Evolutionary conservation across 2,888 invertebrate genomes (phyloP), one percentile per base, ranked within the genome.

Genomic region (Polydrusus pterygomalis): DNA sequence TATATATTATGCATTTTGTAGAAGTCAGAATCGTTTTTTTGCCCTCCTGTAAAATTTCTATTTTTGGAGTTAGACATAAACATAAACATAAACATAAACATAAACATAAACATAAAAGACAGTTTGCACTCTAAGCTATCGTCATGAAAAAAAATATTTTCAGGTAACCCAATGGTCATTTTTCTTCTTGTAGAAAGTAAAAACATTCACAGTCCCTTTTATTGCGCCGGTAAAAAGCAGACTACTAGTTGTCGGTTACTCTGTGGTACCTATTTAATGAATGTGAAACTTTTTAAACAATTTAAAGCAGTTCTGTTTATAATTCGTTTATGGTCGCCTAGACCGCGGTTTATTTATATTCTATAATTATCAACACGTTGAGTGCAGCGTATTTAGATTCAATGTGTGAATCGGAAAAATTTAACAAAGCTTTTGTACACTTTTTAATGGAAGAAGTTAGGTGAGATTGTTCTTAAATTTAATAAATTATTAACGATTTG

Each of bases 241-340:
- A 43, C 43, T n/a, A 3, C 17, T 30, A 13, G 13, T 54, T 25
- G 25, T n/a, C n/a, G n/a, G 30, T 30, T 54, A 7, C 7, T 30
- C 54, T 54, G 38, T 38, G 58, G 11, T 15, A 3, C n/a, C n/a
- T n/a, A n/a, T n/a, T n/a, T n/a, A n/a, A n/a, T 18, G 38, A 13
- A 2, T 45, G 43, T 30, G 30, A 20, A 64, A 49, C 47, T 64
- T 64, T 51, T 64, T 49, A 64, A 64, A 64, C 64, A 64, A 64
- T 64, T 64, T 64, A 47, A 64, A 64, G 17, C 49, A 64, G 64
- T 64, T 49, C 49, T 49, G 49, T 47, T 64, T 64, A 25, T 47
- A 64, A 47, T 64, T 64, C 64, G 49, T 64, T 49, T 64, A 17
- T 49, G 43, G 15, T 49, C 13, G 30, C 47, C 7, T 15, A 64